These are phyloP conservation scores for Phrynosoma platyrhinos DNA, from an alignment of 2,113 vertebrate genomes.

Conservation along the genomic window DNA sequence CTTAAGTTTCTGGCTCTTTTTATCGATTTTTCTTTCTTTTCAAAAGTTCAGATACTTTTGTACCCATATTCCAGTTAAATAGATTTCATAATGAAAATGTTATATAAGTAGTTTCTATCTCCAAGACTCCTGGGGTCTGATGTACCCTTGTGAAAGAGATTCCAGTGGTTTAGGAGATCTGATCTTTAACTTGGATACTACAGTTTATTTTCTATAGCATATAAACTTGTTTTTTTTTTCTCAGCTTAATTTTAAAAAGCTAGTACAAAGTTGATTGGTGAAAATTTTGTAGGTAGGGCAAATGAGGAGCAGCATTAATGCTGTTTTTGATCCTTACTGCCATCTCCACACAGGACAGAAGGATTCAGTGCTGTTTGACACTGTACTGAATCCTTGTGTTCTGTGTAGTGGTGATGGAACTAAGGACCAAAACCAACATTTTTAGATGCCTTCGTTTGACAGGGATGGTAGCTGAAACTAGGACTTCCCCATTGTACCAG, in stretches of 20 bases:
- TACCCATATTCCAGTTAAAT: neutral
- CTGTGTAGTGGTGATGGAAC: neutral
- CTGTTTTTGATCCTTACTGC: neutral
- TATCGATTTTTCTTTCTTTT: neutral
- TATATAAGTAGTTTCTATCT: neutral
- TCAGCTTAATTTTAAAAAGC: neutral
- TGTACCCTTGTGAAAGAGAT: slow-evolving; percentile 6
- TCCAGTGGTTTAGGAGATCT: neutral
- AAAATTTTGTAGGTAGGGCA: neutral
- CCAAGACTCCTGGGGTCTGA: neutral
- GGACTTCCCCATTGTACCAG: neutral
- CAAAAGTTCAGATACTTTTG: neutral
- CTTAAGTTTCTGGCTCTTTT: neutral
- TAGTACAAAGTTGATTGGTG: neutral
- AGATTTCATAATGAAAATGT: neutral
- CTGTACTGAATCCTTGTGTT: neutral
- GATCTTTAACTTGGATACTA: neutral
- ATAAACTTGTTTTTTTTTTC: neutral
- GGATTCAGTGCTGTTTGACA: no score
- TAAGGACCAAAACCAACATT: no score
- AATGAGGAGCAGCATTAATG: neutral
- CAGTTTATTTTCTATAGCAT: neutral
- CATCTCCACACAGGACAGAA: no score
- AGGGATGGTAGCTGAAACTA: neutral
- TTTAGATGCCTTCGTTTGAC: neutral